Evolutionary conservation across 2,113 vertebrate genomes (phyloP), one percentile per base, ranked within the genome.

Genomic region (Tragelaphus imberbis): DNA sequence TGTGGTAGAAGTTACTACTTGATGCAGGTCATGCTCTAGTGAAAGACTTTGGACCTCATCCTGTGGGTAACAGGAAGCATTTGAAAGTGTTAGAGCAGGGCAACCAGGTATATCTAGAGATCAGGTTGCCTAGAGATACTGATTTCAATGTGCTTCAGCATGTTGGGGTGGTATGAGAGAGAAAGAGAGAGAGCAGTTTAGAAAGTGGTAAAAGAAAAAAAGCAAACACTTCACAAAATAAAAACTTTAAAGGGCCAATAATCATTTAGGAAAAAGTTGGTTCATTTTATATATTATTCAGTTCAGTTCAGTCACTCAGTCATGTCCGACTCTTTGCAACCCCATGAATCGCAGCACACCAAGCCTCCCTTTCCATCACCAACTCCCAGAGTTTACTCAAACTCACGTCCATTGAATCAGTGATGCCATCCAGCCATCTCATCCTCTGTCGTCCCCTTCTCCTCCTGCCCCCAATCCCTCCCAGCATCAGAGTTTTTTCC

Each of bases 311-410:
- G 7, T 65, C 30, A 4, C 6, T 65, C 61, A 33, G 61, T 33
- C 3, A 0, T 63, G 28, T 33, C 61, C 1, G 0, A 63, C 28
- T 63, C 30, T 63, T 30, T 16, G 28, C 1, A 0, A 33, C 61
- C 28, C 28, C 61, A 33, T 33, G 61, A 63, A 63, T 33, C 0
- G 1, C 14, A 63, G 28, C 61, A 63, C 1, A 0, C 6, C 14
- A 16, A 28, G 28, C 61, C 28, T 63, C 28, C 28, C 6, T 63
- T 13, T 63, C 61, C 28, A 15, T 63, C 61, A 63, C 28, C 61
- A 63, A 30, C 28, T 3, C 61, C 61, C 2, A 0, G 61, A 63
- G 28, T 30, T 30, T 1, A 15, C 61, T 6, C 28, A 30, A 0
- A 63, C 61, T 63, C 61, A 63, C 7, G 13, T 63, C 13, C 61